These are phyloP conservation scores for Tachina fera DNA, from an alignment of 2,888 invertebrate genomes.

Conservation along the genomic window DNA sequence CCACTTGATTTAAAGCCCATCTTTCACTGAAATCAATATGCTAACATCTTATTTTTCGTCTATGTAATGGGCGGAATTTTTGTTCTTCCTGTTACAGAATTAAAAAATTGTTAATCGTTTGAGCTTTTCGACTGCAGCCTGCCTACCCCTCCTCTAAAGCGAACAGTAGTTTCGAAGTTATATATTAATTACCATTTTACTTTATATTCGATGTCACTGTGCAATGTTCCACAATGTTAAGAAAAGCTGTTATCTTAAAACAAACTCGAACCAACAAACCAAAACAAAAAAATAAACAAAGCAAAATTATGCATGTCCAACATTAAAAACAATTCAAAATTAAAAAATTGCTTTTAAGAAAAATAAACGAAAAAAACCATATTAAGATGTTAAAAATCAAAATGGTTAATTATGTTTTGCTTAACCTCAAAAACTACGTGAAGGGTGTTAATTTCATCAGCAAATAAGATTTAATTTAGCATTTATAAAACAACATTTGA, in stretches of 20 bases:
- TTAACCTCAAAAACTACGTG: constrained; percentile 50
- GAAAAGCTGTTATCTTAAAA: constrained; percentile 28
- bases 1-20: too few species aligned
- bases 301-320: constrained; percentile 46
- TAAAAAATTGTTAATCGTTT: too few species aligned
- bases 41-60: too few species aligned
- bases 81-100: too few species aligned
- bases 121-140: too few species aligned
- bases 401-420: constrained; percentile 26
- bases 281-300: not conserved
- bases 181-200: not conserved
- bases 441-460: constrained; percentile 14
- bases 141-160: too few species aligned
- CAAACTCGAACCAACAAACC: constrained; percentile 14
- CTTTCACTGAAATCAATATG: too few species aligned
- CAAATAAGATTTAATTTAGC: constrained; percentile 45
- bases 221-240: not conserved
- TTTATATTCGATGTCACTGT: not conserved
- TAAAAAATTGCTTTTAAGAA: constrained; percentile 18
- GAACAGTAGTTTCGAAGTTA: not conserved
- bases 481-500: constrained; percentile 46
- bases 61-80: too few species aligned
- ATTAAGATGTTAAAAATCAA: constrained; percentile 44
- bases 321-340: not conserved
- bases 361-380: not conserved